A percentile compares a stretch with the other conserved stretches of the same genome.
Conservation (phyloP, 2,113 vertebrate species). For the Miniopterus natalensis region DNA sequence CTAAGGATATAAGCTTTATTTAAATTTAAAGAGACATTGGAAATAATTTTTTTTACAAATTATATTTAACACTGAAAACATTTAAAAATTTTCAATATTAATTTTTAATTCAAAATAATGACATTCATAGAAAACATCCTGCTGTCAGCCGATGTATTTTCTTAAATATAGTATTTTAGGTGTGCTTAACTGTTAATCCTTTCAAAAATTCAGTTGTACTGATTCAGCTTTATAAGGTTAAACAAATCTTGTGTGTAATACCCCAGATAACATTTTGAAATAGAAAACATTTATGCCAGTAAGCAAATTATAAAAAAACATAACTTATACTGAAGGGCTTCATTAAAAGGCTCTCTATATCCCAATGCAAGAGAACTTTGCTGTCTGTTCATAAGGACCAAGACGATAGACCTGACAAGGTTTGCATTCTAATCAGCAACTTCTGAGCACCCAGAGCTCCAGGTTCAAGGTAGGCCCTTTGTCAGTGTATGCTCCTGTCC, state of each 20-base stretch:
- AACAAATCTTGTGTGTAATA: conserved; percentile 8
- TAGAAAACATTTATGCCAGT: conserved; percentile 33
- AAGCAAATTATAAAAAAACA: conserved; percentile 57
- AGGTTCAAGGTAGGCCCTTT: neutral
- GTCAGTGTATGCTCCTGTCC: neutral
- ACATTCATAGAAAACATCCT: neutral
- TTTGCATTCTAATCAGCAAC: neutral
- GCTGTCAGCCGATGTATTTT: neutral
- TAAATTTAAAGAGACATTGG: conserved; percentile 63
- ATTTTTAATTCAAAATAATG: conserved; percentile 65
- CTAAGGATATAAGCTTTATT: conserved; percentile 64
- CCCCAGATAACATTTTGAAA: conserved; percentile 66
- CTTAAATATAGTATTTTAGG: conserved; percentile 12
- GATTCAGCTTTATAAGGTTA: neutral
- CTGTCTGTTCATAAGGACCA: neutral
- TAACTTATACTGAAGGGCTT: conserved; percentile 62
- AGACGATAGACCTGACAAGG: neutral
- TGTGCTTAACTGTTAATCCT: neutral
- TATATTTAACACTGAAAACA: conserved; percentile 72
- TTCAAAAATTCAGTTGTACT: neutral
- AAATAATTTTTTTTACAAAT: conserved; percentile 71
- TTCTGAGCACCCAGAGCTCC: neutral
- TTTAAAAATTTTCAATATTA: conserved; percentile 66
- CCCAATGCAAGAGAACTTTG: neutral
- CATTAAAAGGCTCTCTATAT: conserved; percentile 50